Evolutionary conservation across 2,113 vertebrate genomes (phyloP), one percentile per base, ranked within the genome.

Genomic region (Rhynchomys soricoides): DNA sequence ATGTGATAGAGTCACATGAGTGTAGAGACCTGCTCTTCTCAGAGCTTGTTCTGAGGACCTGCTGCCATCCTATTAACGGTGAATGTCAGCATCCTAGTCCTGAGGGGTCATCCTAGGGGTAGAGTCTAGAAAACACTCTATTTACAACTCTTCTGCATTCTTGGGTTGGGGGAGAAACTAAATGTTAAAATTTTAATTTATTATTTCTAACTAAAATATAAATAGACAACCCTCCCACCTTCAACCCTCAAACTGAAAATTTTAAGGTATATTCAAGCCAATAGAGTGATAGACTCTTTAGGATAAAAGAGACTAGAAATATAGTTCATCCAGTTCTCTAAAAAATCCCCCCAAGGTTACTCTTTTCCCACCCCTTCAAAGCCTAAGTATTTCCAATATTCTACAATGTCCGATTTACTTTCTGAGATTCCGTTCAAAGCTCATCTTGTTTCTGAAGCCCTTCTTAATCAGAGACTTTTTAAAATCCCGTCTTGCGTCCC

Each of bases 41-140:
- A 78, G 55, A 78, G 43, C 9, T 2, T 13, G 13, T 34, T 77
- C 57, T 64, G 62, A 50, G 71, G 43, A 45, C 16, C 10, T 9
- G 5, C 13, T 4, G 37, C 8, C 1, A 29, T 55, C 52, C 16
- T 4, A 5, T 10, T 64, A 29, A n/a, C 40, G 15, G 2, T n/a
- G 29, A 62, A 31, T 31, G 81, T 26, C 55, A 31, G 26, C 40
- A 5, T 43, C 75, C 79, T 55, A 22, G 21, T 24, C 55, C 37
- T 59, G 55, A 40, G 55, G 2, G 21, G 45, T 64, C 31, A 55
- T n/a, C 11, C 74, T 87, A 64, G n/a, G 29, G 87, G 37, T 45
- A 24, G 31, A 19, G 64, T 13, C n/a, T 45, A 66, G 68, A 17
- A 59, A 82, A 74, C 0, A 10, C 22, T 77, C 31, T 31, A 22